Evolutionary conservation across 2,888 invertebrate species (phyloP), one percentile per base, ranked within the genome.

Genomic region (Tolmerus cingulatus): DNA sequence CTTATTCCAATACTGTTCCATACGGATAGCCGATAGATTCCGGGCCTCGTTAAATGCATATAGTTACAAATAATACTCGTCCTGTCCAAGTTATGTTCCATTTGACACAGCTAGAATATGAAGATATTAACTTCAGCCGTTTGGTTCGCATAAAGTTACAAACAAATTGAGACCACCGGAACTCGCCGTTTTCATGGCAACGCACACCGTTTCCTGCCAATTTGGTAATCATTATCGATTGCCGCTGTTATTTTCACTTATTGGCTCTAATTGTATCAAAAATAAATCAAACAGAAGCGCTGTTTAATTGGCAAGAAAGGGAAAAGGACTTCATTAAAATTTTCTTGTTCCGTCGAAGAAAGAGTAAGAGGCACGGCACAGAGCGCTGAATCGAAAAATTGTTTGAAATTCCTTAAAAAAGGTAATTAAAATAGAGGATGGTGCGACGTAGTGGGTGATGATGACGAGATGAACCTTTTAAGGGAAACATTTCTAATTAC

Each of bases 151-250:
- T 23, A 66, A 27, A 12, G 66, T 66, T 9, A 66, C 19, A 55
- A 12, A 27, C 27, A 66, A 27, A 66, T 12, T 27, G 66, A 14
- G 66, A 27, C 27, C 66, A 27, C 27, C 66, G 19, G 27, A 27
- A 66, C 23, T 19, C 19, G 66, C 82, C 34, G 37, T 66, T 46
- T 84, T 84, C 66, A 66, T 66, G 66, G 37, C 37, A 37, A 30
- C 82, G 57, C 16, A 46, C 82, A 84, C 46, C 82, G 40, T 84
- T 84, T 84, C 66, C 82, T 66, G 82, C 66, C 82, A 84, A 84
- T 84, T 84, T 84, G 66, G 66, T 84, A 84, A 84, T 84, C 66
- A 66, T 40, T 66, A 40, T 37, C 82, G 66, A 84, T 37, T 37
- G 34, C n/a, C 40, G 23, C 82, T 34, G 66, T 84, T 37, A 37